Conservation (phyloP, 1,140 invertebrate species). For the Formica selysi region DNA sequence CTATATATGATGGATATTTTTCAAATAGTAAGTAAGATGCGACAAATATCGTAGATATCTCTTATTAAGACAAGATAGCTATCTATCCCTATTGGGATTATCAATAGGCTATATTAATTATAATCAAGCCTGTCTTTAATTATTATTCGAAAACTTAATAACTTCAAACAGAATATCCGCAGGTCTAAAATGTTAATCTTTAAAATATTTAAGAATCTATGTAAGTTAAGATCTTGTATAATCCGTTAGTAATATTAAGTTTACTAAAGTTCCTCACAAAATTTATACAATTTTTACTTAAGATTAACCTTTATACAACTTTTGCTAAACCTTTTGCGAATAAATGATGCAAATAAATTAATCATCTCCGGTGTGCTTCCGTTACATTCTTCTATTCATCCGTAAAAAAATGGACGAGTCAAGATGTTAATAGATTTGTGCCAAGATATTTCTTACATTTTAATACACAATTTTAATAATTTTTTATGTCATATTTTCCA, state of each 20-base stretch:
- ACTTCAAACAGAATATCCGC: not conserved
- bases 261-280: constrained; percentile 19
- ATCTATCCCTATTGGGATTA: constrained; percentile 19
- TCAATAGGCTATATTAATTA: not conserved
- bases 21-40: not conserved
- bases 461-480: too few relatives aligned
- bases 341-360: constrained; percentile 24
- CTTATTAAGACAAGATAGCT: not conserved
- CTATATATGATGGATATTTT: too few relatives aligned
- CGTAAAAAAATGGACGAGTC: too few relatives aligned
- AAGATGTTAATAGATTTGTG: too few relatives aligned
- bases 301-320: constrained; percentile 45
- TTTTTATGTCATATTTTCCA: too few relatives aligned
- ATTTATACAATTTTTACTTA: constrained; percentile 49
- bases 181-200: not conserved
- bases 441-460: too few relatives aligned
- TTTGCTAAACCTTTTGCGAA: constrained; percentile 37
- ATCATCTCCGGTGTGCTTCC: not conserved
- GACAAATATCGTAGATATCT: constrained; percentile 3
- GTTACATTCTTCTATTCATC: not conserved
- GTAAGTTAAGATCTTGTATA: constrained; percentile 35
- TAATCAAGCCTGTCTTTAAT: not conserved
- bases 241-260: constrained; percentile 32
- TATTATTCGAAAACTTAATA: not conserved
- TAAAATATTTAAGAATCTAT: constrained; percentile 6